phyloP scores from a whole-genome alignment of 2,888 invertebrate genomes.

The Campoletis raptor region DNA sequence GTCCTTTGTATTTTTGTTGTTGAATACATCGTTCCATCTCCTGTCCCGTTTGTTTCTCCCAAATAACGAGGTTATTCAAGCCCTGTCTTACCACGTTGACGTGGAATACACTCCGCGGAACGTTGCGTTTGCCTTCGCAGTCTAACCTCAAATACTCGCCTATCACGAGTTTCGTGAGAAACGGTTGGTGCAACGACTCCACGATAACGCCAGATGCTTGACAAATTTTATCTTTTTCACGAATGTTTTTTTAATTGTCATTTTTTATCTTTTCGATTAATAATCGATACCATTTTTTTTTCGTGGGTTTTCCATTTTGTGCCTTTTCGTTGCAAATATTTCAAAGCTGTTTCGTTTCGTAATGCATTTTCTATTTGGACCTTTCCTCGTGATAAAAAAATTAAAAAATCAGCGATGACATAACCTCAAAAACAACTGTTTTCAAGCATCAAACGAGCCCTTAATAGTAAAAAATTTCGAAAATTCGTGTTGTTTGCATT shows the following conservation, averaged over 20 bases:
- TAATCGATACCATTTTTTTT: not conserved
- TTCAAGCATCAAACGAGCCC: not conserved
- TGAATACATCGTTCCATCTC: not conserved
- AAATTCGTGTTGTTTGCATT: not conserved
- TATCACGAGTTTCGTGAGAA: conserved; percentile 8
- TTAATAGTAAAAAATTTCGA: not conserved
- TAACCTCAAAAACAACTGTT: conserved; percentile 8
- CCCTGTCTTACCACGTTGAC: not conserved
- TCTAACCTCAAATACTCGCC: conserved; percentile 24
- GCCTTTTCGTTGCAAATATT: not conserved
- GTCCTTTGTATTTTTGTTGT: not conserved
- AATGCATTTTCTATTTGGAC: not conserved
- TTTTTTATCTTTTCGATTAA: not conserved
- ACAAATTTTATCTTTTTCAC: not conserved
- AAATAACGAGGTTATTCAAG: no score
- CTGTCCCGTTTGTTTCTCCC: not conserved
- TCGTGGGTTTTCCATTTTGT: not conserved
- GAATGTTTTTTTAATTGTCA: not conserved
- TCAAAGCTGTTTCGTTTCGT: not conserved
- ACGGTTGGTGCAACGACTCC: conserved; percentile 11
- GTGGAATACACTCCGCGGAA: not conserved
- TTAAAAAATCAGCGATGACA: conserved; percentile 1
- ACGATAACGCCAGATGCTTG: conserved; percentile 20
- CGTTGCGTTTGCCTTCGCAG: conserved; percentile 11
- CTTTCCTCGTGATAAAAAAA: not conserved